Conservation (phyloP, 2,113 vertebrate species). For the Numenius arquata region DNA sequence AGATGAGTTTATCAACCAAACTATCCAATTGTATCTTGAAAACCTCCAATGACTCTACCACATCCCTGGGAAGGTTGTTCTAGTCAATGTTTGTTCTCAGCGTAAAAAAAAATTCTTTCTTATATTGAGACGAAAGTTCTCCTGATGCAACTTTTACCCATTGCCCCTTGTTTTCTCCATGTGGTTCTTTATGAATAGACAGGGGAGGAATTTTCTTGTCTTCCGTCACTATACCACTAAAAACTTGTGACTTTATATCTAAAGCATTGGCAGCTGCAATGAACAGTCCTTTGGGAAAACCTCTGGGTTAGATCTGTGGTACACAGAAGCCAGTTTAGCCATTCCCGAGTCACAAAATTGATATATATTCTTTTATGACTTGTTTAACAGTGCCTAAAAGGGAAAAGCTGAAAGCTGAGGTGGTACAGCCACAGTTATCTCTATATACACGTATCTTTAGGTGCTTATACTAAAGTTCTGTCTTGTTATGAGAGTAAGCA, state of each 20-base stretch:
- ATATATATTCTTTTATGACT: accelerated
- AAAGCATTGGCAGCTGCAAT: neutral
- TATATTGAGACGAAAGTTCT: neutral
- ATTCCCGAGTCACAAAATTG: neutral
- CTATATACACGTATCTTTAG: accelerated
- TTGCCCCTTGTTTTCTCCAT: neutral
- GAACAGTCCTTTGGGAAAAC: neutral
- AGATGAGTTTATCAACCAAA: neutral
- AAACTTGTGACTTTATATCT: neutral
- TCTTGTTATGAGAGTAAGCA: neutral
- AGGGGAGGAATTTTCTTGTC: neutral
- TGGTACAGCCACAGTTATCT: neutral
- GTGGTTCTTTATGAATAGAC: neutral
- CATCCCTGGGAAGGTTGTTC: neutral
- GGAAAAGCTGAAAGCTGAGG: neutral
- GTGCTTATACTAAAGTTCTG: neutral
- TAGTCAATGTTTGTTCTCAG: neutral
- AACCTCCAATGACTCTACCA: neutral
- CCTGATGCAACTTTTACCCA: neutral
- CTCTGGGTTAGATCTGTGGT: neutral
- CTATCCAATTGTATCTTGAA: neutral
- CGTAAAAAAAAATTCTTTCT: neutral
- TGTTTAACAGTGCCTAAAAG: neutral
- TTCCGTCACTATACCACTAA: neutral
- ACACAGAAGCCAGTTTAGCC: neutral